Evolutionary conservation across 2,113 vertebrate genomes (phyloP).

Genomic region (Perccottus glenii): DNA sequence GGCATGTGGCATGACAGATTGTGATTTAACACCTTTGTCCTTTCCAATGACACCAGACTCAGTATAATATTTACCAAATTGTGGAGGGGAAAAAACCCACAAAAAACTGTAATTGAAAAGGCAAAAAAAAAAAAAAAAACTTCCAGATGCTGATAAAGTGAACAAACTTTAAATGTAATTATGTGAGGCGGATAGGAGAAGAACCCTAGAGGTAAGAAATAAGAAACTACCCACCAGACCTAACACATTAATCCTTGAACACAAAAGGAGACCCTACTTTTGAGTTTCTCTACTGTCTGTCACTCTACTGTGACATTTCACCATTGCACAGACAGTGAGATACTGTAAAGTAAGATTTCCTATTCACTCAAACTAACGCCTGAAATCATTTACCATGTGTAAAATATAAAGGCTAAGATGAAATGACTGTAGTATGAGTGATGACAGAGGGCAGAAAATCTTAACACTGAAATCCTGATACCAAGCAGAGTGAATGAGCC

Average conservation of each 20-base stretch:
- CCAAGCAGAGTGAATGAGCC: background rate
- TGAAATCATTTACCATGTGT: slow-evolving; percentile 35
- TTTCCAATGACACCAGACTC: slow-evolving; percentile 46
- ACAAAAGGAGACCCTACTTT: slow-evolving; percentile 29
- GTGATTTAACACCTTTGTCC: slow-evolving; percentile 63
- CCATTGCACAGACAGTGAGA: background rate
- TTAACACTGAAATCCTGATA: background rate
- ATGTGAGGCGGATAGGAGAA: no score
- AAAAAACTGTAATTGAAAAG: background rate
- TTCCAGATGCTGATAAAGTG: no score
- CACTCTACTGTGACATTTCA: slow-evolving; percentile 43
- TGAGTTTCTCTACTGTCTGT: slow-evolving; percentile 12
- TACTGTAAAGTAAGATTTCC: background rate
- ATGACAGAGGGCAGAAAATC: background rate
- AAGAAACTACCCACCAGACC: background rate
- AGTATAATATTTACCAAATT: slow-evolving; percentile 36
- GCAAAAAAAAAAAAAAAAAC: background rate
- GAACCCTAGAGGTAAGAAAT: background rate
- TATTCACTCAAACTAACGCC: slow-evolving; percentile 18
- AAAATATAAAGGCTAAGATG: slow-evolving; percentile 12
- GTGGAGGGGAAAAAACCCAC: slow-evolving; percentile 7
- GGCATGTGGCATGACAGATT: slow-evolving; percentile 49
- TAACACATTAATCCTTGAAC: slow-evolving; percentile 9
- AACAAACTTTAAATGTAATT: no score
- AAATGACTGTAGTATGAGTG: background rate